These are phyloP conservation scores for Neuroterus valhalla DNA, from an alignment of 1,140 invertebrate genomes.

Conservation along the genomic window DNA sequence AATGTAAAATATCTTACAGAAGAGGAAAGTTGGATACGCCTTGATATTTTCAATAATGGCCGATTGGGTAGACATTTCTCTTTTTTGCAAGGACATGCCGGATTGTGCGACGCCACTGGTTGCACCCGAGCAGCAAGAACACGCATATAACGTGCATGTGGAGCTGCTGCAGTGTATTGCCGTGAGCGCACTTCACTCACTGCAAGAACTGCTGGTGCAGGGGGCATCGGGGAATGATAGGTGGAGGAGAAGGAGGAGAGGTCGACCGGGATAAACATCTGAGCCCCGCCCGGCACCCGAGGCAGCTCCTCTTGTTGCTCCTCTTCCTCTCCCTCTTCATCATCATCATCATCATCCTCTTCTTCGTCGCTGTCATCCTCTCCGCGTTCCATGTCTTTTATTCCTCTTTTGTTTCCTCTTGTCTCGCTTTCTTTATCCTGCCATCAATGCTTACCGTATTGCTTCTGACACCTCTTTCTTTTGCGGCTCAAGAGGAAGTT, in stretches of 20 bases:
- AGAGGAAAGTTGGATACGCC: neutral
- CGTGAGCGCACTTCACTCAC: conserved; percentile 64
- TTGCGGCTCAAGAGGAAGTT: conserved; percentile 12
- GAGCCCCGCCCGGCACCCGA: conserved; percentile 74
- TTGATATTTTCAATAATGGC: neutral
- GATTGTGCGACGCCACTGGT: conserved; percentile 66
- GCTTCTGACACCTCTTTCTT: conserved; percentile 30
- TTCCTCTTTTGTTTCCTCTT: conserved; percentile 50
- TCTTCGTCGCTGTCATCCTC: conserved; percentile 46
- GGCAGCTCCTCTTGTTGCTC: conserved; percentile 69
- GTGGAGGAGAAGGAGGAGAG: conserved; percentile 61
- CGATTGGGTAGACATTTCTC: neutral
- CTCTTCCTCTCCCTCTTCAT: conserved; percentile 61
- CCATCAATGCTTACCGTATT: conserved; percentile 19
- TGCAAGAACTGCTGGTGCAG: conserved; percentile 46
- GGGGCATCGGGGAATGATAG: conserved; percentile 54
- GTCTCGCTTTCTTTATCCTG: conserved; percentile 36
- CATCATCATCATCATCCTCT: conserved; percentile 58
- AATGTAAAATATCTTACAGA: too few species aligned
- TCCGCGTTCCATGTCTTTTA: conserved; percentile 40
- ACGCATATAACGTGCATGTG: conserved; percentile 67
- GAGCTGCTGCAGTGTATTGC: conserved; percentile 64
- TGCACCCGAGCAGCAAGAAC: conserved; percentile 66
- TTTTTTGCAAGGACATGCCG: conserved; percentile 32
- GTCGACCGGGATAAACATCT: conserved; percentile 75